Evolutionary conservation across 2,113 vertebrate genomes (phyloP), one percentile per base, ranked within the genome.

Genomic region (Oryzias javanicus): DNA sequence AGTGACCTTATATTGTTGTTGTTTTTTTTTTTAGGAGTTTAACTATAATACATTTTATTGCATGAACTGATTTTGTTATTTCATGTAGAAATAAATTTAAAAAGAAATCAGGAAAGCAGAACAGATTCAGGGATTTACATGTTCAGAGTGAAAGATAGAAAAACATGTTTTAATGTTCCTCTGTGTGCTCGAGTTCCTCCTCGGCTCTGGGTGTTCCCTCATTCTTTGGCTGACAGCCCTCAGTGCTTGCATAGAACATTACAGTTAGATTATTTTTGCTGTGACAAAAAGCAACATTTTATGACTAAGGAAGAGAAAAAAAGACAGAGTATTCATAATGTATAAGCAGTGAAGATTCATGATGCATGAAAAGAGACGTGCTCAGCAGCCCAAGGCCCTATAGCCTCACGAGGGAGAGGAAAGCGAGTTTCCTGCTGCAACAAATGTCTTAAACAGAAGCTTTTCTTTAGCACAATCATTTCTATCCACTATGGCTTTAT

Each of bases 151-250:
- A 12, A 35, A 12, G 10, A 35, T 12, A 12, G 35, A 35, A 35
- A 35, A 35, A 13, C 35, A 35, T 10, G 35, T 35, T 8, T n/a
- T 42, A 48, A 7, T 48, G 18, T 19, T 29, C n/a, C 51, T 70
- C 41, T 24, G 2, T 53, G 27, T 13, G 13, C 61, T 47, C 44
- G 19, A 49, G 53, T n/a, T 24, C 27, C 19, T 55, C 35, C 35
- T 46, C 48, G 61, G 41, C 49, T 17, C 55, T 69, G 79, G 72
- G 76, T 72, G 70, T 73, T 77, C 51, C 66, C 67, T 62, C 49
- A 8, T 42, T 44, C 46, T 66, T 54, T 64, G 81, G 63, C 64
- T 66, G 17, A 17, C 49, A 67, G 71, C 71, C 55, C 54, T 0
- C 24, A 51, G 27, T 70, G 42, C 59, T 35, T 53, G 66, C 45